Percentiles rank a stretch among this genome's conserved stretches.
Evolutionary conservation across 2,888 invertebrate species (phyloP).

Genomic region (Lepidocyrtinus sp.): DNA sequence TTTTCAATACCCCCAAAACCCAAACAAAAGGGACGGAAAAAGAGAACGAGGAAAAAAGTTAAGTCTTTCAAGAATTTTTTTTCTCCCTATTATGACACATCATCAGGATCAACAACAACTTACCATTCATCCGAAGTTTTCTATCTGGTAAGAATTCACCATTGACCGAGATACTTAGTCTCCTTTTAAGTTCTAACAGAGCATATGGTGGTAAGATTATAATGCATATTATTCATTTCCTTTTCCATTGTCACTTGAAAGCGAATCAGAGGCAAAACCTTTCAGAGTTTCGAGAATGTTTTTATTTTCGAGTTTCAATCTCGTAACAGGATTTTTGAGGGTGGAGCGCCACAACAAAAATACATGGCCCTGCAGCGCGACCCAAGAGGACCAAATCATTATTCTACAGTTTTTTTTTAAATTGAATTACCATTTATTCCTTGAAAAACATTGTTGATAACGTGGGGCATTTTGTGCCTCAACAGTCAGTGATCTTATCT

Average conservation of each 20-base stretch:
- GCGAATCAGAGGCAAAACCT: not conserved
- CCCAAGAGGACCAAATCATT: no score
- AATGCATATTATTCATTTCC: not conserved
- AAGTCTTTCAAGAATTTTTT: not conserved
- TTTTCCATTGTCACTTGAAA: not conserved
- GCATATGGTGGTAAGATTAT: not conserved
- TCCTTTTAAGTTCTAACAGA: not conserved
- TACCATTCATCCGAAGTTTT: not conserved
- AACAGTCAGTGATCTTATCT: no score
- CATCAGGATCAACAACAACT: not conserved
- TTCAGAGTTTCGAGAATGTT: not conserved
- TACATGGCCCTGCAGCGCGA: not conserved
- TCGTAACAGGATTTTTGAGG: not conserved
- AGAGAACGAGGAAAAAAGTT: slow-evolving; percentile 14
- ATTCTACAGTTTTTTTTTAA: no score
- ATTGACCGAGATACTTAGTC: slow-evolving; percentile 36
- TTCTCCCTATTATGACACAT: slow-evolving; percentile 1
- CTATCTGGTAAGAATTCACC: slow-evolving; percentile 11
- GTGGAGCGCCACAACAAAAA: slow-evolving; percentile 1
- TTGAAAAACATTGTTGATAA: no score
- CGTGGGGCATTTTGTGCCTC: no score
- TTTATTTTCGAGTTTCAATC: no score
- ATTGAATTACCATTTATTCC: no score
- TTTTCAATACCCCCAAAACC: not conserved
- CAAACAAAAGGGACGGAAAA: not conserved